phyloP scores from a whole-genome alignment of 2,888 invertebrate genomes.

The Aporophyla nigra region DNA sequence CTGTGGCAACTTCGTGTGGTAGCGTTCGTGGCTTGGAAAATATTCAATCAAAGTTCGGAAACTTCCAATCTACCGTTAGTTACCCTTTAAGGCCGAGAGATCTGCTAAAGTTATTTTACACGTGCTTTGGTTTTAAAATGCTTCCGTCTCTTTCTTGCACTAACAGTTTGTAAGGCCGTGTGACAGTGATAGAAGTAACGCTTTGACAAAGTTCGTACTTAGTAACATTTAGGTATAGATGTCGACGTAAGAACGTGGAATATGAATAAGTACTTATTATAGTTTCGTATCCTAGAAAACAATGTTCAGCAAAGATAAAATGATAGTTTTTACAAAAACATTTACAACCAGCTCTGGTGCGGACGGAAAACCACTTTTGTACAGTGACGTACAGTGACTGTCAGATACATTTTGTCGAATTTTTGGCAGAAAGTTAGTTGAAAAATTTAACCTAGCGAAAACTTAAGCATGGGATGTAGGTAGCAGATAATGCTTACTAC shows the following conservation, averaged over 20 bases:
- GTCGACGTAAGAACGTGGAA: not conserved
- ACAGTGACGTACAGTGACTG: not conserved
- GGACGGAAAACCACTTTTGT: not conserved
- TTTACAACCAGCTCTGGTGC: not conserved
- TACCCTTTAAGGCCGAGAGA: not conserved
- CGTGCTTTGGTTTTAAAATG: not conserved
- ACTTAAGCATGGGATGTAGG: not conserved
- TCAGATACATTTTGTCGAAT: not conserved
- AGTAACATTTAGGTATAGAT: no score
- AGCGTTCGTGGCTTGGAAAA: slow-evolving; percentile 7
- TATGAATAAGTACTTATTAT: not conserved
- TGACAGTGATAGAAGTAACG: not conserved
- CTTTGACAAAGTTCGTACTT: not conserved
- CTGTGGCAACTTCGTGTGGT: slow-evolving; percentile 1
- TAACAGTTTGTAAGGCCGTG: not conserved
- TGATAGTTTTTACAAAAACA: not conserved
- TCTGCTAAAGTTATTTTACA: not conserved
- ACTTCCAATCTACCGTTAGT: slow-evolving; percentile 21
- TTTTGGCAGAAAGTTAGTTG: no score
- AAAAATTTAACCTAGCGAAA: not conserved
- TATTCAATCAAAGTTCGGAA: slow-evolving; percentile 21
- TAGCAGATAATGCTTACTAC: not conserved
- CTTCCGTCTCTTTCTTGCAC: not conserved
- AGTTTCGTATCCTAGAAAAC: not conserved
- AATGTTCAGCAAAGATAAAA: not conserved